Percentiles rank a stretch among this genome's conserved stretches.
phyloP scores from a whole-genome alignment of 2,113 vertebrate genomes.

The Scomber colias region DNA sequence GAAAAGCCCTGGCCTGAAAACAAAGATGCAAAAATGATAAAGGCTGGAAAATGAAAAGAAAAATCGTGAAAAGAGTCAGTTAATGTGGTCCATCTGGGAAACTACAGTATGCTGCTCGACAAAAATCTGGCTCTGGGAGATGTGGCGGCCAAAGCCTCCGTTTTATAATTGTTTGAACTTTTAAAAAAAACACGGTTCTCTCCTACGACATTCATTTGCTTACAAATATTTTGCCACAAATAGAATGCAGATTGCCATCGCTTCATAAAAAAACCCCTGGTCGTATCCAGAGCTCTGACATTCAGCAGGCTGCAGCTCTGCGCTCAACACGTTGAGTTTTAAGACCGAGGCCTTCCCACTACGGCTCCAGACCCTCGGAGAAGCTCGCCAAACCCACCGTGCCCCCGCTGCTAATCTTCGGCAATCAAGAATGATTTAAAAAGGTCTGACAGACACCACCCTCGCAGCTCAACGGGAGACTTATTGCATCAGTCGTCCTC shows the following conservation, averaged over 20 bases:
- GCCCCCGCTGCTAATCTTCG: conserved; percentile 51
- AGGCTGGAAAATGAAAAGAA: conserved; percentile 70
- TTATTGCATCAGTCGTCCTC: conserved; percentile 59
- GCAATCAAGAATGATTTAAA: conserved; percentile 70
- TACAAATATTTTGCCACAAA: conserved; percentile 74
- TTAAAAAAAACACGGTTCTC: conserved; percentile 71
- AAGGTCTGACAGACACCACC: conserved; percentile 63
- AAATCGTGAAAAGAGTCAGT: conserved; percentile 65
- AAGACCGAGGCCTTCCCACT: conserved; percentile 38
- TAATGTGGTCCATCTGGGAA: conserved; percentile 77
- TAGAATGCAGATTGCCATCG: conserved; percentile 53
- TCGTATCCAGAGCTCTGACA: conserved; percentile 53
- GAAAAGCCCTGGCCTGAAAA: conserved; percentile 61
- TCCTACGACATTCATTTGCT: conserved; percentile 62
- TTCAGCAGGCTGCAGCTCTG: conserved; percentile 26
- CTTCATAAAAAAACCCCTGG: conserved; percentile 32
- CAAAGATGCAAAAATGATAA: conserved; percentile 77
- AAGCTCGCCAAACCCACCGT: conserved; percentile 61
- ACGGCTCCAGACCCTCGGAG: conserved; percentile 36
- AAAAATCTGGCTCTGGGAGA: conserved; percentile 69
- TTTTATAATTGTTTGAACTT: conserved; percentile 71
- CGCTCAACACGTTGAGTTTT: conserved; percentile 21
- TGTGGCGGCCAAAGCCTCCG: conserved; percentile 57
- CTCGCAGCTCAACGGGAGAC: conserved; percentile 55
- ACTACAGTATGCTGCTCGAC: conserved; percentile 58